phyloP scores from a whole-genome alignment of 2,888 invertebrate genomes.

The Koerneria pararmatus region DNA sequence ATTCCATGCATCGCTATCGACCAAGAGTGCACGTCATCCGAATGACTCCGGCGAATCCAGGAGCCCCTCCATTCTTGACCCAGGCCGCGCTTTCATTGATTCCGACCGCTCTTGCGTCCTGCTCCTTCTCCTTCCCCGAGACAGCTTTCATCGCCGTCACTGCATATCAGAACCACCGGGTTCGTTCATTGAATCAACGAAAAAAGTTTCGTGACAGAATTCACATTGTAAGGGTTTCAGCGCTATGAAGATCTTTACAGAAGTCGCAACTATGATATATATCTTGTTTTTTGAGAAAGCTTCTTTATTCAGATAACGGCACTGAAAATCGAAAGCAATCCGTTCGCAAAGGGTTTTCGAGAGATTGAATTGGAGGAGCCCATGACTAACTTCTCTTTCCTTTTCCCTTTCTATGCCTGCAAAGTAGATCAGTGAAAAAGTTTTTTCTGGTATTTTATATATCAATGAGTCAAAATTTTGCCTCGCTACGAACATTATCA shows the following conservation, averaged over 20 bases:
- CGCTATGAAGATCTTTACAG: neutral
- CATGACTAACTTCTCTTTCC: neutral
- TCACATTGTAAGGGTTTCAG: neutral
- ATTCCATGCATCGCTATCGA: slow-evolving; percentile 99
- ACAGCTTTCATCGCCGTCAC: slow-evolving; percentile 98
- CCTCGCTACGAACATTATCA: too few relatives aligned
- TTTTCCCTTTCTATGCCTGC: slow-evolving; percentile 19
- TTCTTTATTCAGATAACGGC: slow-evolving; percentile 78
- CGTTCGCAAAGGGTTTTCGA: slow-evolving; percentile 95
- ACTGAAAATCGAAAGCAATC: slow-evolving; percentile 96
- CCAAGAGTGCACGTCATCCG: slow-evolving; percentile 87
- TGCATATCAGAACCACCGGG: slow-evolving; percentile 96
- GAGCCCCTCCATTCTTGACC: slow-evolving; percentile 68
- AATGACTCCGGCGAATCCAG: slow-evolving; percentile 62
- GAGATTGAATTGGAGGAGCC: slow-evolving; percentile 69
- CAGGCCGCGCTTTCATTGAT: neutral
- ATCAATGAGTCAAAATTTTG: too few relatives aligned
- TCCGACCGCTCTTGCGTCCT: slow-evolving; percentile 3
- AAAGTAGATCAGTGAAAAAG: too few relatives aligned
- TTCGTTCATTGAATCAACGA: slow-evolving; percentile 56
- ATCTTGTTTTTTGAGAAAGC: slow-evolving; percentile 42
- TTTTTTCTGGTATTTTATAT: too few relatives aligned
- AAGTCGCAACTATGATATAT: neutral
- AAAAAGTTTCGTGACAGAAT: neutral
- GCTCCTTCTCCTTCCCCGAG: slow-evolving; percentile 86